These are phyloP conservation scores for Smithornis capensis DNA, from an alignment of 2,113 vertebrate genomes.

Conservation along the genomic window DNA sequence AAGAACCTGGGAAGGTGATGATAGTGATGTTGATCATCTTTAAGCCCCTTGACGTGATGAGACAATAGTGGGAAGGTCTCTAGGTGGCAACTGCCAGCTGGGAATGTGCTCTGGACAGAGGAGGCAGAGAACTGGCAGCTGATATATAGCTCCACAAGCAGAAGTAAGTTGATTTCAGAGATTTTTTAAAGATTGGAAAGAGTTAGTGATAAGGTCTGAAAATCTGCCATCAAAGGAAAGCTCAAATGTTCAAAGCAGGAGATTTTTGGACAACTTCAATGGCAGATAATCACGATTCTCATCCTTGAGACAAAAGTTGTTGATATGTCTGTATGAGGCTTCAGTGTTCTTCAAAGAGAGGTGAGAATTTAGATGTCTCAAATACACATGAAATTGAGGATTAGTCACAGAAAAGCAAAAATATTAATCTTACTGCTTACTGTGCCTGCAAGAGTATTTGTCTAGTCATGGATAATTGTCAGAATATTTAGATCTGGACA, in stretches of 20 bases:
- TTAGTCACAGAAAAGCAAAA: neutral
- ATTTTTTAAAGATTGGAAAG: neutral
- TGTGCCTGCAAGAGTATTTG: neutral
- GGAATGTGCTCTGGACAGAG: neutral
- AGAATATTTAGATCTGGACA: neutral
- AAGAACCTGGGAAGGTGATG: neutral
- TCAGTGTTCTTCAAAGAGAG: neutral
- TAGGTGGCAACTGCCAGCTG: neutral
- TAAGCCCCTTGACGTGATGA: neutral
- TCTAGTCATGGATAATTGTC: neutral
- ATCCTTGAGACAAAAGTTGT: neutral
- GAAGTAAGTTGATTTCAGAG: neutral
- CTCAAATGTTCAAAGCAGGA: neutral
- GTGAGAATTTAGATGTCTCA: neutral
- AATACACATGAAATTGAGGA: neutral
- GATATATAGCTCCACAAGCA: neutral
- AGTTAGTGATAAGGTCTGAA: neutral
- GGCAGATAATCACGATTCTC: neutral
- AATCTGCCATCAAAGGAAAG: neutral
- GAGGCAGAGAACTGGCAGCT: neutral
- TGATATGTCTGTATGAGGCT: neutral
- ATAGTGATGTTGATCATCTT: neutral
- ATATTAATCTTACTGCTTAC: neutral
- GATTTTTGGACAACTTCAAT: neutral
- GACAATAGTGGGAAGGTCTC: neutral